Base-by-base conservation (phyloP, 2,797 vertebrate genomes). In the Luscinia luscinia region DNA sequence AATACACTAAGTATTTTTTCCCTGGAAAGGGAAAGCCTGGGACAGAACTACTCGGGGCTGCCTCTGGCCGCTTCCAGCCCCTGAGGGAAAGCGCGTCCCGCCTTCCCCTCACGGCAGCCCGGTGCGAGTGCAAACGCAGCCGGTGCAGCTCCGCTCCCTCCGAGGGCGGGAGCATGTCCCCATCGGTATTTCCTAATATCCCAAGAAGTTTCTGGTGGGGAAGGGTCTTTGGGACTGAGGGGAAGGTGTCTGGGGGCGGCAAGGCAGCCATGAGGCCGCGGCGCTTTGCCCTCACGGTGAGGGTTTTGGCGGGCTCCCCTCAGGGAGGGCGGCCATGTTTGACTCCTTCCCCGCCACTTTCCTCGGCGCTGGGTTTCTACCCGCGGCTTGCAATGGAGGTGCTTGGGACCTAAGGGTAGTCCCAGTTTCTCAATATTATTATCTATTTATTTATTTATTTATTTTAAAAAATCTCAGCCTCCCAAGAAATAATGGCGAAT, bases 321-420 rank as follows among this genome's bases (percentile, higher is more conserved):
- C 66, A 32, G 11, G 9, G 12, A 21, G 26, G 40, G 49, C 1
- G 0, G 51, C 66, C 34, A 10, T 38, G 4, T 17, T 58, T 36
- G 2, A 0, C 15, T 59, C 17, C 7, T 1, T 32, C 11, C 3
- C 3, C 0, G 0, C 21, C 0, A 0, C 32, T 54, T 49, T 20
- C 0, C 0, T 8, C 40, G 10, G n/a, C 4, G 12, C 9, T 0
- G 1, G 8, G 4, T 74, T 67, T 52, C 32, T 28, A 30, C 14
- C 15, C 1, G 0, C 12, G 12, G 14, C 23, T 38, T 15, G 38
- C 45, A 27, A 12, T 6, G 3, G 32, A 58, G 26, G 13, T 74
- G 46, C 15, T 43, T 16, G 46, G 23, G 20, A 6, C 2, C 1
- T 7, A 23, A 9, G 5, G 27, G 20, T 84, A 61, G 15, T 16